Conservation (phyloP, 2,888 invertebrate species). For the Eupithecia insigniata region DNA sequence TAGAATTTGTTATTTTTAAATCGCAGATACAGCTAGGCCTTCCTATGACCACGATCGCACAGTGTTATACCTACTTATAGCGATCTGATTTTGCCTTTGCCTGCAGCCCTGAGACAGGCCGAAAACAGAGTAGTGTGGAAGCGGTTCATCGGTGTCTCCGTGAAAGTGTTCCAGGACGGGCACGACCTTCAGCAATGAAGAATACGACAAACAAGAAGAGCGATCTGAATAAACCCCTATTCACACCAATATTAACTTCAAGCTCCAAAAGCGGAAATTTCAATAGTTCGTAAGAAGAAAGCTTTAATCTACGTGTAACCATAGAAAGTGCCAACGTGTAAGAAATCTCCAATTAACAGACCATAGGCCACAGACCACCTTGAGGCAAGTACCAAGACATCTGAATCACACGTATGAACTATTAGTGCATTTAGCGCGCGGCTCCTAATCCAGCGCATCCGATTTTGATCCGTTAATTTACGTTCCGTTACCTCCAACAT, state of each 20-base stretch:
- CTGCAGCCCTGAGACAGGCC: no score
- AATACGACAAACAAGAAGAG: no score
- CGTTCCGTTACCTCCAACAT: slow-evolving; percentile 18
- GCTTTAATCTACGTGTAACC: not conserved
- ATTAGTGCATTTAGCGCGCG: slow-evolving; percentile 63
- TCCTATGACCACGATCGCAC: not conserved
- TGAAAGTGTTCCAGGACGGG: no score
- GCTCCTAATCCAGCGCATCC: slow-evolving; percentile 55
- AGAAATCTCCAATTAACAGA: slow-evolving; percentile 34
- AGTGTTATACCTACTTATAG: not conserved
- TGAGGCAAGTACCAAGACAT: slow-evolving; percentile 43
- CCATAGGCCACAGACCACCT: slow-evolving; percentile 32
- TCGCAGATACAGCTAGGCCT: not conserved
- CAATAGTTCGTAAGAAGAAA: not conserved
- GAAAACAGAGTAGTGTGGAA: no score
- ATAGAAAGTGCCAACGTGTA: not conserved
- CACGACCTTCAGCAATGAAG: no score
- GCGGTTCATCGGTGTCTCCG: no score
- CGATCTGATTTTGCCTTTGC: no score
- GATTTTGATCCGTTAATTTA: slow-evolving; percentile 33
- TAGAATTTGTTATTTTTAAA: not conserved
- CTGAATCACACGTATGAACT: slow-evolving; percentile 40
- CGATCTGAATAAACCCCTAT: not conserved
- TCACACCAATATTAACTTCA: not conserved
- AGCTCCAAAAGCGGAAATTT: not conserved